A percentile compares a stretch with the other conserved stretches of the same genome.
Evolutionary conservation across 1,140 invertebrate genomes (phyloP).

Genomic region (Apis mellifera): DNA sequence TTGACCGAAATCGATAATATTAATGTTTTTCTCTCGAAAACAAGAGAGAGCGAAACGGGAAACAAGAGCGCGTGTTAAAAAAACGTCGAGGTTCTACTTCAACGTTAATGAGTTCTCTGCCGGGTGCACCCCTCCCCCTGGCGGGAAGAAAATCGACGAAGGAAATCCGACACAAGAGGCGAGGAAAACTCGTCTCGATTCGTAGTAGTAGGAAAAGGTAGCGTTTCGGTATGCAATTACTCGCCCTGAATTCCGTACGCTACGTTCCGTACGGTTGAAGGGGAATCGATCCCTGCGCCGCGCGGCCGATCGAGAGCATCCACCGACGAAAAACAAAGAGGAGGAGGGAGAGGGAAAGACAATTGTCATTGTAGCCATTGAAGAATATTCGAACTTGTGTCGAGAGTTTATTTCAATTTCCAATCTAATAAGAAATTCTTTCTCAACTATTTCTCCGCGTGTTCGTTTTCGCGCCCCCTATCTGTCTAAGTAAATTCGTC

Average conservation of each 20-base stretch:
- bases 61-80: not conserved
- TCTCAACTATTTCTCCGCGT: slow-evolving; percentile 69
- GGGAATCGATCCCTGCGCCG: slow-evolving; percentile 21
- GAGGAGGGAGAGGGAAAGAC: not conserved
- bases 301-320: slow-evolving; percentile 22
- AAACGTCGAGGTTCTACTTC: not conserved
- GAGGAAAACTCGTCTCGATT: not conserved
- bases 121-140: not conserved
- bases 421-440: slow-evolving; percentile 77
- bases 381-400: slow-evolving; percentile 32
- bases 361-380: slow-evolving; percentile 39
- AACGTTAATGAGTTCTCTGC: not conserved
- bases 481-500: not conserved
- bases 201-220: not conserved
- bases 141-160: slow-evolving; percentile 4
- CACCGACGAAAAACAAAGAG: not conserved
- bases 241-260: not conserved
- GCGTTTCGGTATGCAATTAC: slow-evolving; percentile 43
- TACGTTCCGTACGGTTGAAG: not conserved
- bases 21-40: not conserved
- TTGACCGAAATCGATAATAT: not conserved
- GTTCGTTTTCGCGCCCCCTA: not conserved
- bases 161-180: not conserved
- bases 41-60: too few species aligned
- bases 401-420: slow-evolving; percentile 72